Evolutionary conservation across 2,797 vertebrate species (phyloP).

Genomic region (Ctenopoma multispine): DNA sequence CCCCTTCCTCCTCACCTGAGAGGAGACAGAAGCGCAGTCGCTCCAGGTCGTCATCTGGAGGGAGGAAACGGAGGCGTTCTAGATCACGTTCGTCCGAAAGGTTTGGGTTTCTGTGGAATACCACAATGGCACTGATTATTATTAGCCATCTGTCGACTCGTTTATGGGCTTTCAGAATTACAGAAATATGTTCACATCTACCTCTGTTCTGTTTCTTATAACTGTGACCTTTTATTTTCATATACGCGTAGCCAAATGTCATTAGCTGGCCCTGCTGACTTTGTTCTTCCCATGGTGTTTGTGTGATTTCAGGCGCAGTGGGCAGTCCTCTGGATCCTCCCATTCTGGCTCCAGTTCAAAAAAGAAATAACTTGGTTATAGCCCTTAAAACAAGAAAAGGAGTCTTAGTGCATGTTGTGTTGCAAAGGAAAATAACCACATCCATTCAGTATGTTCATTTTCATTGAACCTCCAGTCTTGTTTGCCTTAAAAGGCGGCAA

Average conservation of each 20-base stretch:
- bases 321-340: slow-evolving; percentile 95
- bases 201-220: slow-evolving; percentile 17
- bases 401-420: slow-evolving; percentile 91
- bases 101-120: slow-evolving; percentile 99
- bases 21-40: slow-evolving; percentile 95
- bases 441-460: slow-evolving; percentile 85
- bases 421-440: slow-evolving; percentile 83
- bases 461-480: slow-evolving; percentile 70
- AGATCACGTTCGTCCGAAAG: slow-evolving; percentile 99
- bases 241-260: slow-evolving; percentile 51
- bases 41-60: slow-evolving; percentile 97
- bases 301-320: slow-evolving; percentile 90
- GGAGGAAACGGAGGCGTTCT: slow-evolving; percentile 97
- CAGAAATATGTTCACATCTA: slow-evolving; percentile 35
- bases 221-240: slow-evolving; percentile 51
- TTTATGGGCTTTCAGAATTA: slow-evolving; percentile 65
- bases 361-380: slow-evolving; percentile 93
- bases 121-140: slow-evolving; percentile 86
- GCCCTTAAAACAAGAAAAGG: slow-evolving; percentile 72
- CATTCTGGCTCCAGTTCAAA: slow-evolving; percentile 98
- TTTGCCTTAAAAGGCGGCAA: slow-evolving; percentile 68
- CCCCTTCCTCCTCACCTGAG: slow-evolving; percentile 94
- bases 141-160: slow-evolving; percentile 67
- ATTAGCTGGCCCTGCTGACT: slow-evolving; percentile 43
- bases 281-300: slow-evolving; percentile 79